Evolutionary conservation across 2,797 vertebrate genomes (phyloP).

Genomic region (Cossypha niveicapilla): DNA sequence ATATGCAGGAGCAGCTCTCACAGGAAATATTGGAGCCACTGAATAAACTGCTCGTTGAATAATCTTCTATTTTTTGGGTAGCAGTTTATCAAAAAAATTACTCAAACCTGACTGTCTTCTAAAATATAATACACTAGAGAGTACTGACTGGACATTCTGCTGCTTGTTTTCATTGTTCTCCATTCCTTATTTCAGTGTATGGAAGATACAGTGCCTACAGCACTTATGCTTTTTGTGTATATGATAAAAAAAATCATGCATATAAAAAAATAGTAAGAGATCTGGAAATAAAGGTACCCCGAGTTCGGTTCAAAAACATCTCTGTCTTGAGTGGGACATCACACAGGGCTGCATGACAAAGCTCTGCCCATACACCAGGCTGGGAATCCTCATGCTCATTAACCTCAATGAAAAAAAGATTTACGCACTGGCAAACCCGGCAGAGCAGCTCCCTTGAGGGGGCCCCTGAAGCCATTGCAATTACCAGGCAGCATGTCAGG

Average conservation of each 20-base stretch:
- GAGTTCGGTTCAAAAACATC: not conserved
- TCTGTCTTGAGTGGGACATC: not conserved
- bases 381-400: not conserved
- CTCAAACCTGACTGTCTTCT: not conserved
- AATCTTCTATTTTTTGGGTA: not conserved
- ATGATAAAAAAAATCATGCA: not conserved
- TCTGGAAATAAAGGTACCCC: not conserved
- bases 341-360: not conserved
- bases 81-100: not conserved
- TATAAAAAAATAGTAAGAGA: not conserved
- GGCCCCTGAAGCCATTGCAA: not conserved
- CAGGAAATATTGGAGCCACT: not conserved
- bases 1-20: not conserved
- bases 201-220: not conserved
- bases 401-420: not conserved
- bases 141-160: not conserved
- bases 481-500: not conserved
- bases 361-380: rapidly evolving
- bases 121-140: not conserved
- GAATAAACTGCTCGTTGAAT: not conserved
- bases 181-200: not conserved
- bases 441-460: not conserved
- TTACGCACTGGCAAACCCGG: not conserved
- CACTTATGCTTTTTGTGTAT: not conserved
- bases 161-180: not conserved